Evolutionary conservation across 2,888 invertebrate species (phyloP).

Genomic region (Peribatodes rhomboidaria): DNA sequence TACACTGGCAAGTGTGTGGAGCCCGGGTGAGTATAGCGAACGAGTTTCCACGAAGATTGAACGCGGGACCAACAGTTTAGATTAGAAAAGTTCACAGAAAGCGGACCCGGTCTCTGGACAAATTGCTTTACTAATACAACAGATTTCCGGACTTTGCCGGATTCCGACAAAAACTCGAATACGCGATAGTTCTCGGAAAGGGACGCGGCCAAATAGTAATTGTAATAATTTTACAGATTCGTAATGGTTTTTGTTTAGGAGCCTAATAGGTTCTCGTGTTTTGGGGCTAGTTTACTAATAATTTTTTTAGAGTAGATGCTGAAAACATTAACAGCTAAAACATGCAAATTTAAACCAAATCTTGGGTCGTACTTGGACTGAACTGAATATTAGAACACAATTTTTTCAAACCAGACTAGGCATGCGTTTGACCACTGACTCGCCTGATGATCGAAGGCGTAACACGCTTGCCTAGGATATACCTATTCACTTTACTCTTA

Average conservation of each 20-base stretch:
- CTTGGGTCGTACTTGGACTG: no score
- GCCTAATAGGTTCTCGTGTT: constrained; percentile 5
- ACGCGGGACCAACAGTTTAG: constrained; percentile 75
- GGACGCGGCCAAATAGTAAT: constrained; percentile 27
- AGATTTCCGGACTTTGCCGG: constrained; percentile 70
- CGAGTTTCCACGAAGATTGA: constrained; percentile 53
- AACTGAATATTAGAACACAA: no score
- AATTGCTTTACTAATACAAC: constrained; percentile 84
- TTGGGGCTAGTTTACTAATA: not conserved
- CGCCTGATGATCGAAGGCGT: no score
- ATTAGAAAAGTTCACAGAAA: constrained; percentile 82
- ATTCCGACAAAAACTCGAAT: constrained; percentile 67
- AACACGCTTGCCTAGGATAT: no score
- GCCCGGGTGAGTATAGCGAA: constrained; percentile 35
- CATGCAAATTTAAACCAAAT: not conserved
- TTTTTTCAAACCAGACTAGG: no score
- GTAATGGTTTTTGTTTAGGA: constrained; percentile 33
- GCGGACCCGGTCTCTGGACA: constrained; percentile 64
- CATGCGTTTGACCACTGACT: no score
- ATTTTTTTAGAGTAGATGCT: not conserved
- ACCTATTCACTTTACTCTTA: no score
- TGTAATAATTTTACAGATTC: constrained; percentile 33
- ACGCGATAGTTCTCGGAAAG: constrained; percentile 34
- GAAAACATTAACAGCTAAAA: no score
- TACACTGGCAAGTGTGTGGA: constrained; percentile 38